A percentile compares a stretch with the other conserved stretches of the same genome.
phyloP scores from a whole-genome alignment of 2,888 invertebrate genomes.

The Thymelicus acteon region DNA sequence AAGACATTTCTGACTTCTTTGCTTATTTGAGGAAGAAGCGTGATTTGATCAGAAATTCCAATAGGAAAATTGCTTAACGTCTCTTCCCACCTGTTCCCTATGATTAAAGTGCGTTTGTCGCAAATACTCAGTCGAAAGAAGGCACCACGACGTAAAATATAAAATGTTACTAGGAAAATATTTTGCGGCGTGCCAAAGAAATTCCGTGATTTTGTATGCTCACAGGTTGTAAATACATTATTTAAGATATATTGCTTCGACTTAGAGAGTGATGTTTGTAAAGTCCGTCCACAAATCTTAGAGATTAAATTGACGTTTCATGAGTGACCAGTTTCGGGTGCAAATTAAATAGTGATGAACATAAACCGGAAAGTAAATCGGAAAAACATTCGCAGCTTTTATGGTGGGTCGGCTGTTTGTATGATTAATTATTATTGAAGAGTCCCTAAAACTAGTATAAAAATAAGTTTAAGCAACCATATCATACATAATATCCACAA shows the following conservation, averaged over 20 bases:
- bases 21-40: slow-evolving; percentile 54
- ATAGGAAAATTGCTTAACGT: slow-evolving; percentile 75
- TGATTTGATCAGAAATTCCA: slow-evolving; percentile 76
- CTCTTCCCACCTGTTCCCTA: slow-evolving; percentile 69
- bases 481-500: too few species aligned
- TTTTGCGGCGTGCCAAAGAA: slow-evolving; percentile 69
- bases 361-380: too few species aligned
- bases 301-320: too few species aligned
- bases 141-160: slow-evolving; percentile 64
- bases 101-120: slow-evolving; percentile 77
- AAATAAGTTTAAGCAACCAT: too few species aligned
- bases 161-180: slow-evolving; percentile 74
- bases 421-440: too few species aligned
- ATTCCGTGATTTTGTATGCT: slow-evolving; percentile 56
- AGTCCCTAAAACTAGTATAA: too few species aligned
- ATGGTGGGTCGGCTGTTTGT: too few species aligned
- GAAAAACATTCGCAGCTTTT: too few species aligned
- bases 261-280: not conserved
- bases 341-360: too few species aligned
- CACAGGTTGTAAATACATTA: slow-evolving; percentile 1
- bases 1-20: slow-evolving; percentile 49
- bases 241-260: not conserved
- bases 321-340: too few species aligned
- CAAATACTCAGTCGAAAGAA: slow-evolving; percentile 61
- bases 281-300: too few species aligned